A percentile compares a stretch with the other conserved stretches of the same genome.
phyloP scores from a whole-genome alignment of 2,888 invertebrate species.

The Hermaeophaga mercurialis region DNA sequence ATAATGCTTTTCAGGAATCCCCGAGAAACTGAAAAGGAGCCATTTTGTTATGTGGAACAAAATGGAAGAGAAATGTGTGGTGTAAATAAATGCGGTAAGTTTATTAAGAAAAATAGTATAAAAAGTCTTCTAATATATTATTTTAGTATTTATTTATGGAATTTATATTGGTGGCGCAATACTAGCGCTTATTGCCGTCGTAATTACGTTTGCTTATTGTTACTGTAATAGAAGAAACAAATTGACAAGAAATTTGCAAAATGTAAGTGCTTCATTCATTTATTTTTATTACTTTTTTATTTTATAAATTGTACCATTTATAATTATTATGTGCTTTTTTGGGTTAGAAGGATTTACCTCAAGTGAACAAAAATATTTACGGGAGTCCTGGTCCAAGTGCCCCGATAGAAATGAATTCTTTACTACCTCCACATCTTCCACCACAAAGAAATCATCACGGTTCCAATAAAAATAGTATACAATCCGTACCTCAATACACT shows the following conservation, averaged over 20 bases:
- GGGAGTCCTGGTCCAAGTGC: slow-evolving; percentile 74
- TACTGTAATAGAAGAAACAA: slow-evolving; percentile 64
- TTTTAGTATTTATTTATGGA: slow-evolving; percentile 78
- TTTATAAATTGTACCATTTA: too few species aligned
- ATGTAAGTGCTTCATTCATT: slow-evolving; percentile 60
- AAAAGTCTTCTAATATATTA: slow-evolving; percentile 14
- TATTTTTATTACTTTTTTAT: too few species aligned
- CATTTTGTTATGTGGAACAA: slow-evolving; percentile 88
- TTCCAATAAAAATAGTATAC: slow-evolving; percentile 51
- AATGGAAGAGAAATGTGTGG: slow-evolving; percentile 82
- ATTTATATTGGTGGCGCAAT: slow-evolving; percentile 76
- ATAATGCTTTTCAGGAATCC: slow-evolving; percentile 85
- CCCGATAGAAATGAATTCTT: slow-evolving; percentile 83
- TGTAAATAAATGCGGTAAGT: slow-evolving; percentile 83
- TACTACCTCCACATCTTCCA: slow-evolving; percentile 66
- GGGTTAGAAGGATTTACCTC: slow-evolving; percentile 67
- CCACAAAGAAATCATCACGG: slow-evolving; percentile 53
- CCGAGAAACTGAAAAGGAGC: slow-evolving; percentile 76
- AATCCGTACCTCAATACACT: slow-evolving; percentile 82
- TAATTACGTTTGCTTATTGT: slow-evolving; percentile 65
- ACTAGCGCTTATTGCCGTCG: slow-evolving; percentile 60
- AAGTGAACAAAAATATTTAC: slow-evolving; percentile 80
- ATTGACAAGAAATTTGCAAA: slow-evolving; percentile 63
- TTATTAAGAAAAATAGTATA: background rate
- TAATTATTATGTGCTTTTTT: background rate